A percentile compares a stretch with the other conserved stretches of the same genome.
phyloP scores from a whole-genome alignment of 1,140 invertebrate species.

The Ceratina japonica region DNA sequence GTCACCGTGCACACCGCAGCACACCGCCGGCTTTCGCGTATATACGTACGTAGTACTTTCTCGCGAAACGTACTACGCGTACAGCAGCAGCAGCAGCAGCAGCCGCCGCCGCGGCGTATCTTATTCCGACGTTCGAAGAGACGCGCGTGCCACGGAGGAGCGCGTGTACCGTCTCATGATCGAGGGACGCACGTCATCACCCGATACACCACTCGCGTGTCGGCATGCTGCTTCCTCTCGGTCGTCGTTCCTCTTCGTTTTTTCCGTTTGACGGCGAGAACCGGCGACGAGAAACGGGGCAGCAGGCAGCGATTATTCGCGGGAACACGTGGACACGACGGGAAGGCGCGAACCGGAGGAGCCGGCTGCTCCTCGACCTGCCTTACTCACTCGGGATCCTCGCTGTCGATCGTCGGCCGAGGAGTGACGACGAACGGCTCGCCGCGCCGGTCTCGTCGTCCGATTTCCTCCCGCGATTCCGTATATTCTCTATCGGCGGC shows the following conservation, averaged over 20 bases:
- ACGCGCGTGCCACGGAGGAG: constrained; percentile 25
- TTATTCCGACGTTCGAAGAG: neutral
- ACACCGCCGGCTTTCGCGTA: neutral
- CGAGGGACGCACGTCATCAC: constrained; percentile 40
- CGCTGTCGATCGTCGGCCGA: constrained; percentile 26
- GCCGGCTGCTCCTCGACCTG: constrained; percentile 25
- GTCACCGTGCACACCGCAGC: constrained; percentile 37
- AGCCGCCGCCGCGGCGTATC: too few relatives aligned
- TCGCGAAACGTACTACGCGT: neutral
- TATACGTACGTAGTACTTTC: too few relatives aligned
- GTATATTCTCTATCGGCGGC: neutral
- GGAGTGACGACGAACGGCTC: constrained; percentile 8
- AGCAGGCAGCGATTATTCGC: neutral
- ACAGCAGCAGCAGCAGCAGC: too few relatives aligned
- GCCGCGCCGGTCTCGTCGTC: neutral
- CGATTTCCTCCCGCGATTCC: neutral
- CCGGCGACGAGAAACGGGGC: neutral
- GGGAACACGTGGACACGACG: neutral
- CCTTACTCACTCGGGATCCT: constrained; percentile 22
- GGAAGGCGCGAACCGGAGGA: neutral
- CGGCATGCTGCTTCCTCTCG: neutral
- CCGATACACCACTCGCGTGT: constrained; percentile 33
- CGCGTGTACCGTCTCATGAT: constrained; percentile 23
- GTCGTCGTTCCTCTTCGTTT: neutral
- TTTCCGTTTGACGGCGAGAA: neutral